These are phyloP conservation scores for Sebastes reedi DNA, from an alignment of 2,797 vertebrate genomes.

Conservation along the genomic window DNA sequence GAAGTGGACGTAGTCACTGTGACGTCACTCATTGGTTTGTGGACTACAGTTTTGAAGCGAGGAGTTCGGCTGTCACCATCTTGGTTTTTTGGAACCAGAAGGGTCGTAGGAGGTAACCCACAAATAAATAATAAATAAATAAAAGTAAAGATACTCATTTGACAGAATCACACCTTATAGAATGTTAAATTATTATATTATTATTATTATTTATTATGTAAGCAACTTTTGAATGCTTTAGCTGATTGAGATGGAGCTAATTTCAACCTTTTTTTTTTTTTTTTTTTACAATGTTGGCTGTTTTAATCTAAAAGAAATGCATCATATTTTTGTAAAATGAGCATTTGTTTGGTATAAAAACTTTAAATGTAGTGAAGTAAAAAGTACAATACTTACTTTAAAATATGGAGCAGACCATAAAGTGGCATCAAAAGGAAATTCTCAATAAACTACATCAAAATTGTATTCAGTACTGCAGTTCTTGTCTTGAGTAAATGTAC, in stretches of 20 bases:
- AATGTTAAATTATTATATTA: background rate
- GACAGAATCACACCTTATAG: background rate
- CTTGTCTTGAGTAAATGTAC: background rate
- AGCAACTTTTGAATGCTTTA: background rate
- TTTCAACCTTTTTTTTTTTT: background rate
- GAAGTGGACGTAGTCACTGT: too few species aligned
- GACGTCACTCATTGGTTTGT: too few species aligned
- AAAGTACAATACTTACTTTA: background rate
- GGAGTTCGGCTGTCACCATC: too few species aligned
- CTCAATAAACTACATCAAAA: background rate
- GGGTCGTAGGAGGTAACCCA: too few species aligned
- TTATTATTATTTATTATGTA: background rate
- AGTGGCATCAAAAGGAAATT: background rate
- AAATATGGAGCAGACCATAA: background rate
- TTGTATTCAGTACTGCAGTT: background rate
- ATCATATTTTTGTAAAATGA: background rate
- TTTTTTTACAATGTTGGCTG: background rate
- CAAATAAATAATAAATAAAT: background rate
- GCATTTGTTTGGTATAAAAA: background rate
- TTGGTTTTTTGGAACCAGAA: too few species aligned
- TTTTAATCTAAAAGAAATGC: background rate
- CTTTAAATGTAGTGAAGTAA: background rate
- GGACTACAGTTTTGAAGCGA: too few species aligned
- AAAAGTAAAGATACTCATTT: background rate
- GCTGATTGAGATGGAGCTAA: background rate